Percentiles rank a stretch among this genome's conserved stretches.
phyloP scores from a whole-genome alignment of 2,888 invertebrate genomes.

The Fragum sueziense region DNA sequence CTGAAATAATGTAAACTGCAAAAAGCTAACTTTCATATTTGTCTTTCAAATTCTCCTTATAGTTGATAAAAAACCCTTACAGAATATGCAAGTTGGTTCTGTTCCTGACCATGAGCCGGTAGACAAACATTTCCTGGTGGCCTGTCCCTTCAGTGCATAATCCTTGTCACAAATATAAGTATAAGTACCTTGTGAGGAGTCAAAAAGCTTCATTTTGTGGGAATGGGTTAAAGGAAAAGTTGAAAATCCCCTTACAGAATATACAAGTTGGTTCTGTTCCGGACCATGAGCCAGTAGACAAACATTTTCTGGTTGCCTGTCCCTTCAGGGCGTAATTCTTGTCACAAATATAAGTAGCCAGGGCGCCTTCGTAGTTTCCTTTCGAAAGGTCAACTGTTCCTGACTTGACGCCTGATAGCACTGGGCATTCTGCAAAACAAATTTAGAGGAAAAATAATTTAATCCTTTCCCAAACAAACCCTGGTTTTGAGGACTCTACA shows the following conservation, averaged over 20 bases:
- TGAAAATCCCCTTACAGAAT: slow-evolving; percentile 37
- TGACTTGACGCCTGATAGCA: slow-evolving; percentile 24
- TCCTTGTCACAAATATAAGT: too few species aligned
- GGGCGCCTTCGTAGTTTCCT: slow-evolving; percentile 42
- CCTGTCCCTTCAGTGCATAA: too few species aligned
- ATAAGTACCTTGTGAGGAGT: too few species aligned
- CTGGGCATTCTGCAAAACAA: slow-evolving; percentile 42
- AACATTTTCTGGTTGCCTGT: slow-evolving; percentile 38
- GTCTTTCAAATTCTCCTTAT: too few species aligned
- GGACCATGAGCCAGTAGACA: slow-evolving; percentile 49
- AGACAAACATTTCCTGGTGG: slow-evolving; percentile 33
- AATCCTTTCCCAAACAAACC: neutral
- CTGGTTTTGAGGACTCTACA: neutral
- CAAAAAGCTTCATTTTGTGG: too few species aligned
- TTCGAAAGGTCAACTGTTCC: slow-evolving; percentile 47
- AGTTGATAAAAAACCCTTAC: too few species aligned
- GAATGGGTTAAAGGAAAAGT: neutral
- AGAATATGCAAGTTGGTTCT: slow-evolving; percentile 35
- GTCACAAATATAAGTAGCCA: slow-evolving; percentile 49
- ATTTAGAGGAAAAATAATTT: neutral
- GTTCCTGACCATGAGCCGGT: slow-evolving; percentile 52
- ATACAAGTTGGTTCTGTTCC: slow-evolving; percentile 51
- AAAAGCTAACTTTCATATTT: too few species aligned
- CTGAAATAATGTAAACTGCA: too few species aligned
- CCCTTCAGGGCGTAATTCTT: slow-evolving; percentile 43